Conservation (phyloP, 2,113 vertebrate species). For the Urocynchramus pylzowi region DNA sequence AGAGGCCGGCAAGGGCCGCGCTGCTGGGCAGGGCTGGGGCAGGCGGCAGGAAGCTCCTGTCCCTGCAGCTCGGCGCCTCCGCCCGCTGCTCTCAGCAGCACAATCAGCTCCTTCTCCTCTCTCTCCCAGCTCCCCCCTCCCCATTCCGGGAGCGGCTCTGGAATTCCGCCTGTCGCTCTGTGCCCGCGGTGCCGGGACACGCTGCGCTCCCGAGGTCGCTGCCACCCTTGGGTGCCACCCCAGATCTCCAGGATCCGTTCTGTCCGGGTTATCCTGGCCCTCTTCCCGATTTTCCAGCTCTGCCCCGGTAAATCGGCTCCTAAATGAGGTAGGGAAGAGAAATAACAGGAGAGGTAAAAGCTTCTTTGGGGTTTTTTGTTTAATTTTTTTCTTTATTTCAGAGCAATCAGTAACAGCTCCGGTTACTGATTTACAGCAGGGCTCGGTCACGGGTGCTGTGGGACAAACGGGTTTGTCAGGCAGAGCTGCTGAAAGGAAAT, state of each 20-base stretch:
- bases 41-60: too few relatives aligned
- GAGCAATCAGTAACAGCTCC: neutral
- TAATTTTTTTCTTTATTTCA: neutral
- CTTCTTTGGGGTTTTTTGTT: too few relatives aligned
- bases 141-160: neutral
- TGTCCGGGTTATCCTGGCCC: neutral
- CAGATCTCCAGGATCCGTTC: neutral
- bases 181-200: neutral
- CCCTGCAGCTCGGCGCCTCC: too few relatives aligned
- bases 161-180: neutral
- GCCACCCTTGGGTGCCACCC: neutral
- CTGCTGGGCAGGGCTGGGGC: too few relatives aligned
- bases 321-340: neutral
- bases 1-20: too few relatives aligned
- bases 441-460: neutral
- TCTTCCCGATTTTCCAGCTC: neutral
- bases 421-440: constrained; percentile 21
- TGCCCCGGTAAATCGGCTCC: neutral
- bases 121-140: too few relatives aligned
- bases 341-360: neutral
- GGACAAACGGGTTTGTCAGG: neutral
- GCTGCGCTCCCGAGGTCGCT: neutral
- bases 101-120: too few relatives aligned
- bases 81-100: too few relatives aligned
- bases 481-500: neutral